phyloP scores from a whole-genome alignment of 2,888 invertebrate genomes.

The Eucera pruinosa region DNA sequence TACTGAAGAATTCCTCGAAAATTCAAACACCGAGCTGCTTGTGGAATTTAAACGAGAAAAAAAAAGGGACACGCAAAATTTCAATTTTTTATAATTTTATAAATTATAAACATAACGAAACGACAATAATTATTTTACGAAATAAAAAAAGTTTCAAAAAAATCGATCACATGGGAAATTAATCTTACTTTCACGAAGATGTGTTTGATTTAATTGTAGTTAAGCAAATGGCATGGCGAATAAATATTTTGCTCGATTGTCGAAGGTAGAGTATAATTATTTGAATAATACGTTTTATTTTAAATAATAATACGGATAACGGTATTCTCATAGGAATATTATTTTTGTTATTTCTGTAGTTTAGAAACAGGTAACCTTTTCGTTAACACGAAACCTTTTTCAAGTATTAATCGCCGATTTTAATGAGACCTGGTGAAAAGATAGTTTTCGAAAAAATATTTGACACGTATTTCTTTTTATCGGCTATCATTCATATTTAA shows the following conservation, averaged over 20 bases:
- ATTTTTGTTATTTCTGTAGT: too few species aligned
- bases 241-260: not conserved
- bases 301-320: not conserved
- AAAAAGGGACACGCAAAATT: slow-evolving; percentile 46
- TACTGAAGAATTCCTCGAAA: slow-evolving; percentile 45
- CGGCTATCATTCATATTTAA: too few species aligned
- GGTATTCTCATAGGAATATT: too few species aligned
- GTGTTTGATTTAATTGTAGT: slow-evolving; percentile 25
- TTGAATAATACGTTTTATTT: too few species aligned
- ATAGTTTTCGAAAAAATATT: too few species aligned
- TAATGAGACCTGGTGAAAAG: too few species aligned
- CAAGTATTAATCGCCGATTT: too few species aligned
- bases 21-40: slow-evolving; percentile 49
- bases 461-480: too few species aligned
- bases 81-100: slow-evolving; percentile 34
- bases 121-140: slow-evolving; percentile 50
- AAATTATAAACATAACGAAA: slow-evolving; percentile 9
- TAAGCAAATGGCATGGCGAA: not conserved
- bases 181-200: slow-evolving; percentile 14
- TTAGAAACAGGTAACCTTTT: too few species aligned
- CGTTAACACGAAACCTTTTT: too few species aligned
- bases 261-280: not conserved
- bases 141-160: slow-evolving; percentile 35
- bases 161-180: not conserved
- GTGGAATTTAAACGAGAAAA: slow-evolving; percentile 55